Percentiles rank a stretch among this genome's conserved stretches.
phyloP scores from a whole-genome alignment of 2,888 invertebrate genomes.

The Hofmannophila pseudospretella region DNA sequence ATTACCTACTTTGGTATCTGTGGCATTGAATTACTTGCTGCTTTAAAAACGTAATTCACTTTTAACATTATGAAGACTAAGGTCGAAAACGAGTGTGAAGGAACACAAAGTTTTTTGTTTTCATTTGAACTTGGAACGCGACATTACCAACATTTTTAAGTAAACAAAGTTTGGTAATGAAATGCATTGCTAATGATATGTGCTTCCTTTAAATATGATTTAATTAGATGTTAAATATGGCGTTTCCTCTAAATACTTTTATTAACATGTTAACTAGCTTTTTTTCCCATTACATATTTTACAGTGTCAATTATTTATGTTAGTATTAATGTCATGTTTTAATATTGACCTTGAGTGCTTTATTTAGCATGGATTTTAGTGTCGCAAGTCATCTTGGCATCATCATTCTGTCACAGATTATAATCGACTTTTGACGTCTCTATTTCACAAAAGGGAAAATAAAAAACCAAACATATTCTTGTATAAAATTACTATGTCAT shows the following conservation, averaged over 20 bases:
- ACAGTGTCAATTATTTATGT: neutral
- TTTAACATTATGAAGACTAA: neutral
- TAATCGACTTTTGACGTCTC: neutral
- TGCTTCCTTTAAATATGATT: neutral
- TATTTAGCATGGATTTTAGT: no score
- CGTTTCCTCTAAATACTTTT: constrained; percentile 1
- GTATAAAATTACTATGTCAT: constrained; percentile 31
- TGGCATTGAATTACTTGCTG: constrained; percentile 2
- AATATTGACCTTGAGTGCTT: no score
- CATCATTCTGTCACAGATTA: no score
- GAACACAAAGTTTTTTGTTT: neutral
- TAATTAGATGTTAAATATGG: neutral
- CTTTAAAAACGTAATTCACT: neutral
- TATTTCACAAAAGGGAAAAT: neutral
- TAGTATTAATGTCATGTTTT: no score
- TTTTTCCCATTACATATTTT: neutral
- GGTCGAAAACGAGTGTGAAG: neutral
- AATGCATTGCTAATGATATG: neutral
- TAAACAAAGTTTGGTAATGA: no score
- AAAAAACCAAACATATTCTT: neutral
- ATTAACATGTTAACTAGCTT: neutral
- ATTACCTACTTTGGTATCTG: neutral
- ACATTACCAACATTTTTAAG: constrained; percentile 6
- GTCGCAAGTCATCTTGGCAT: no score
- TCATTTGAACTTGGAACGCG: constrained; percentile 13